A percentile compares a stretch with the other conserved stretches of the same genome.
These are phyloP conservation scores for Xenopus tropicalis DNA, from an alignment of 2,113 vertebrate species.

Conservation along the genomic window DNA sequence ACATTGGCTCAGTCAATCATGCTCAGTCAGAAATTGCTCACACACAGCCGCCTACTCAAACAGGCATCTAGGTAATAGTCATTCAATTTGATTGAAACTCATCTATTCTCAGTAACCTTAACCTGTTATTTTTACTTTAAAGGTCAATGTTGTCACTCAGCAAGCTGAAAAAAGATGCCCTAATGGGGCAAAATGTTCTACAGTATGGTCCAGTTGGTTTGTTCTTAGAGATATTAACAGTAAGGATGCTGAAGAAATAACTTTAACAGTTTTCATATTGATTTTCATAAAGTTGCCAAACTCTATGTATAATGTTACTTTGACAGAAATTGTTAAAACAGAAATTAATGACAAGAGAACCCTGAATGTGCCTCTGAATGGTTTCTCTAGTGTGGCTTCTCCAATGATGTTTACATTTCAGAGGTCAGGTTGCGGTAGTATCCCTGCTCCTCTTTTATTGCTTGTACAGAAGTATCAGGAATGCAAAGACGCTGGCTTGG, in stretches of 20 bases:
- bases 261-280: background rate
- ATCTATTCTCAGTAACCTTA: slow-evolving; percentile 33
- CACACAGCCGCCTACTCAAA: slow-evolving; percentile 42
- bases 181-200: background rate
- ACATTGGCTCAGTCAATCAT: slow-evolving; percentile 37
- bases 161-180: slow-evolving; percentile 9
- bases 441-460: no score
- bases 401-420: no score
- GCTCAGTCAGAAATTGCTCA: slow-evolving; percentile 33
- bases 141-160: slow-evolving; percentile 39
- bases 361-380: background rate
- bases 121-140: slow-evolving; percentile 42
- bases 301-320: background rate
- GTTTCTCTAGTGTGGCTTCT: no score
- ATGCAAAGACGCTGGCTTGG: no score
- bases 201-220: background rate
- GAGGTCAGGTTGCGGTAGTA: no score
- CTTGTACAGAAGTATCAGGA: no score
- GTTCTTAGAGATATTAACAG: background rate
- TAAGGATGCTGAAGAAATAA: no score
- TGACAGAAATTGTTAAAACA: no score
- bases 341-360: background rate
- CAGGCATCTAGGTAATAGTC: slow-evolving; percentile 28
- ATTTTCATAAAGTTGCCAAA: background rate
- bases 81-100: background rate